Base-by-base conservation (phyloP, 2,797 vertebrate species). In the Aplochiton taeniatus region DNA sequence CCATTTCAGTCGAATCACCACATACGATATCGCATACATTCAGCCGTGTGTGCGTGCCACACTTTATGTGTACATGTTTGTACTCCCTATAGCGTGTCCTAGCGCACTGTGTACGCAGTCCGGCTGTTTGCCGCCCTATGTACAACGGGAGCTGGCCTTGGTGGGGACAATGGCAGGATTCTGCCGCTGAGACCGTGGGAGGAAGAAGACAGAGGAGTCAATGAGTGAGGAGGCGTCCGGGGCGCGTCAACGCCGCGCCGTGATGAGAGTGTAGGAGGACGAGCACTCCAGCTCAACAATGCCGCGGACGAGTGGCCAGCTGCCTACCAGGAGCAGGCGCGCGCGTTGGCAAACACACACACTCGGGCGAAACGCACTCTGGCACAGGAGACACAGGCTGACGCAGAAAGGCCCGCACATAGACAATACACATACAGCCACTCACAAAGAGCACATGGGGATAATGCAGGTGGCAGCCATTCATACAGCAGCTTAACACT, bases 221-320 rank as follows among this genome's bases (percentile, higher is more conserved):
- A 91, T 89, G 90, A 92, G 87, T 92, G 92, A 92, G 87, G 91
- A 91, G 91, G 87, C 87, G 86, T 91, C 77, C 80, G 85, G 81
- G 86, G 87, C 87, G 87, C 90, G 88, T 92, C 90, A 90, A 77
- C 69, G 43, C 81, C 68, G 81, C 81, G 81, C 87, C 76, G 83
- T 83, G 80, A 84, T 78, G 78, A 82, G 85, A 57, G 83, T 80
- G 91, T 91, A 88, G 90, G 91, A 93, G 86, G 88, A 85, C 49
- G 58, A 63, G 73, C 72, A 72, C 61, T 81, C 48, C 61, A 76
- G 73, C 68, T 69, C 79, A 85, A 88, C 88, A 88, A 89, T 86
- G 83, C 44, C 31, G 9, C 57, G 9, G 77, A 85, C 74, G 69
- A 82, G 71, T 75, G 66, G 69, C 80, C 83, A 85, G 85, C 83